Base-by-base conservation (phyloP, 2,888 invertebrate species). In the Lepas anatifera region DNA sequence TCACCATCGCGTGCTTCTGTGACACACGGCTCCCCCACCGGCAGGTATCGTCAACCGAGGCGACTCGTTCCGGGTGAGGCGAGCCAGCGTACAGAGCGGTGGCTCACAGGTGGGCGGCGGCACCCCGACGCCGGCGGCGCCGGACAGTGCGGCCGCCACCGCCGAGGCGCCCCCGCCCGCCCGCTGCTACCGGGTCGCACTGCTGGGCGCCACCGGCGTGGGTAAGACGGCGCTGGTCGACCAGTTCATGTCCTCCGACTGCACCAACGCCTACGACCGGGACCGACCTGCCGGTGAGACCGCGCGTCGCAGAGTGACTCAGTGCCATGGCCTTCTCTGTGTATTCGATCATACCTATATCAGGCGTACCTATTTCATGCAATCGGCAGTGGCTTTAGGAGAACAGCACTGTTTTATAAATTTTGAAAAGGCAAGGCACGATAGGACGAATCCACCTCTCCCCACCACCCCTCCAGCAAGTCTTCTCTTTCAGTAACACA, bases 1-100 rank as follows among this genome's bases (percentile, higher is more conserved):
- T 13, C 41, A 41, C 16, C 41, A 41, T 4, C 41, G 41, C 41
- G 11, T 16, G 41, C 10, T 10, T 4, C 41, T 41, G 41, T 13
- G 41, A 10, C 41, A 16, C 41, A 16, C 35, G 16, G 43, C 35
- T n/a, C 29, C 29, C 8, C 32, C 18, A 3, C 39, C 69, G 63
- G 39, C 81, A 92, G 95, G 95, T 73, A 89, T 95, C 75, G 89
- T 97, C 68, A 95, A 95, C 81, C 84, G 95, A 71, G 96, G 96
- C 0, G 97, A 97, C 81, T 95, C 95, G 7, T 92, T 96, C 81
- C 84, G 94, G 52, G 86, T 92, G 68, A 86, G 92, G 43, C 85
- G 92, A 71, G 91, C 92, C 32, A 1, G 74, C 67, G 72, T 58
- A 4, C 58, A 58, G 58, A 58, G 58, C 32, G 58, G 71, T 73